Evolutionary conservation across 1,140 invertebrate species (phyloP).

Genomic region (Neodiprion fabricii): DNA sequence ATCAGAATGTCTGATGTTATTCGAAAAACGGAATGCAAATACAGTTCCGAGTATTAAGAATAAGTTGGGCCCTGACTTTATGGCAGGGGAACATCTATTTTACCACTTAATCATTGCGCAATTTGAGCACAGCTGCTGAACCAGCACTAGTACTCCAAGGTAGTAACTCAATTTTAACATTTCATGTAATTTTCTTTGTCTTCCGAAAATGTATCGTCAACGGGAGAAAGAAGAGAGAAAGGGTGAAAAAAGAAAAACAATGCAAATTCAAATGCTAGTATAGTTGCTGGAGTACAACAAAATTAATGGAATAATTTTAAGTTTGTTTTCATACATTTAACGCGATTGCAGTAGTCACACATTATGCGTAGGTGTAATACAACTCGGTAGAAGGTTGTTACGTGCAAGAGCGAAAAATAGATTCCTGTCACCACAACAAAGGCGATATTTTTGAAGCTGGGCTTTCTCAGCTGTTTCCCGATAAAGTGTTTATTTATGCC

Average conservation of each 20-base stretch:
- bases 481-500: background rate
- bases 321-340: no score
- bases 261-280: background rate
- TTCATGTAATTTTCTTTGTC: background rate
- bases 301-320: no score
- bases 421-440: conserved; percentile 26
- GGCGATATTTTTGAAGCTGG: conserved; percentile 8
- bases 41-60: background rate
- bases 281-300: no score
- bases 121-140: conserved; percentile 28
- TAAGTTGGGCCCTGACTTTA: no score
- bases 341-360: background rate
- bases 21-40: background rate
- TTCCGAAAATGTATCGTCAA: background rate
- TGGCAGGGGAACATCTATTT: conserved; percentile 22
- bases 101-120: conserved; percentile 24
- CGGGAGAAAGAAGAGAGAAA: background rate
- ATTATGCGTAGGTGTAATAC: conserved; percentile 18
- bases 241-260: background rate
- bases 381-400: background rate
- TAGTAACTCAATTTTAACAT: background rate
- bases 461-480: background rate
- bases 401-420: conserved; percentile 21
- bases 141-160: background rate
- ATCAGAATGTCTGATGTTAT: background rate